These are phyloP conservation scores for Callinectes sapidus DNA, from an alignment of 2,888 invertebrate genomes.

Conservation along the genomic window DNA sequence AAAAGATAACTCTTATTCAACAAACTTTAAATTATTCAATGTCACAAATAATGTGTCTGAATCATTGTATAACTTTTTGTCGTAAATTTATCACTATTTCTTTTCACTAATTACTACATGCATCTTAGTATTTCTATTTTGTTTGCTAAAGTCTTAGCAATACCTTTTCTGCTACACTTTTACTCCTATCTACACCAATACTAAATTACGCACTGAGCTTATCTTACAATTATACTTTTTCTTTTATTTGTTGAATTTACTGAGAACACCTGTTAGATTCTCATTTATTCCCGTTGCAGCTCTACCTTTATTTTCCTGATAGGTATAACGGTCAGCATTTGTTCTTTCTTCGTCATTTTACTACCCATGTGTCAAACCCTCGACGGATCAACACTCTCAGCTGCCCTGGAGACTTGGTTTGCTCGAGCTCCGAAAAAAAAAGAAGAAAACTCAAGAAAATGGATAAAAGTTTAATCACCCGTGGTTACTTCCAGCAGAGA, in stretches of 20 bases:
- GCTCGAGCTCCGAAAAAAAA: neutral
- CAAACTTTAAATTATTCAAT: neutral
- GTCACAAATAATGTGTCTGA: neutral
- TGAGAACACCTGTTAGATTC: neutral
- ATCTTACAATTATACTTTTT: neutral
- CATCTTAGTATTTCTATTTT: too few species aligned
- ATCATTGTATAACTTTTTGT: neutral
- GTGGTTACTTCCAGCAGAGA: slow-evolving; percentile 43
- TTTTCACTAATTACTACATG: neutral
- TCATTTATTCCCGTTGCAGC: neutral
- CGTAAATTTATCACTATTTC: neutral
- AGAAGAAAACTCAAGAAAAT: neutral
- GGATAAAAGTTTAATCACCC: slow-evolving; percentile 27
- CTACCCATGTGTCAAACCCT: neutral
- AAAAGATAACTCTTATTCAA: neutral
- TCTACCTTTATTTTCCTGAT: neutral
- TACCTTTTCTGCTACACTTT: neutral
- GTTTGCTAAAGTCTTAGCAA: neutral
- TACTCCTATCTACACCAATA: neutral
- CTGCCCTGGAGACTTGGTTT: neutral
- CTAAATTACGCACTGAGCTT: neutral
- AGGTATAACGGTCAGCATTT: neutral
- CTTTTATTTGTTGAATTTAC: neutral
- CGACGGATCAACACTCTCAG: neutral
- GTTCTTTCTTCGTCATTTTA: neutral